Evolutionary conservation across 2,113 vertebrate genomes (phyloP), one percentile per base, ranked within the genome.

Genomic region (Heptranchias perlo): DNA sequence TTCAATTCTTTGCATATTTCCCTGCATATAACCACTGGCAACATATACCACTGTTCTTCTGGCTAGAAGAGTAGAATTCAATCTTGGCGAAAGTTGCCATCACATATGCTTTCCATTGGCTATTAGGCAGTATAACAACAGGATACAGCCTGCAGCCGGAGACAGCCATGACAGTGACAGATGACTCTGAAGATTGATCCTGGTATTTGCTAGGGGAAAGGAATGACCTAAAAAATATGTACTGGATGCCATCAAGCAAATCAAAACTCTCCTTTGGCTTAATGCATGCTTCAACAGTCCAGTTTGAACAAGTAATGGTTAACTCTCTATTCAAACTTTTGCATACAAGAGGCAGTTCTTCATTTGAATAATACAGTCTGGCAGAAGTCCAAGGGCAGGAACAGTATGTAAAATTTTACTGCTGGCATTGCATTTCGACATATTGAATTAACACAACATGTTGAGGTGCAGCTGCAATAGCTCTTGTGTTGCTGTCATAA

Each of bases 401-500:
- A 21, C 89, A n/a, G n/a, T 39, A 93, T 93, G 58, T 93, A n/a
- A 93, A n/a, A 61, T 14, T 64, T 93, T 39, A 64, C 58, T 64
- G 89, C 89, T 64, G 89, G 89, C 89, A 93, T 39, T 92, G 16
- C 87, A 92, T n/a, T 58, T 92, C 61, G 87, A 92, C 54, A 35
- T 92, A 58, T 92, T 93, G 89, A 93, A 39, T 62, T 93, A 93
- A 93, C 89, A 92, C 58, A 39, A 62, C 28, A 93, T 93, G 89
- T 47, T 61, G 61, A 5, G 13, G 89, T 93, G 31, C 58, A 64
- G 89, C 89, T 93, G 58, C 49, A 61, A 14, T 92, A 92, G 54
- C 54, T 61, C 87, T 62, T 23, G 18, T 39, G 58, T n/a, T 93
- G 35, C 58, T 93, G 58, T 21, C 35, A 35, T 62, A 93, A 6